These are phyloP conservation scores for Anguilla pacifica DNA, from an alignment of 2,797 vertebrate species.

Conservation along the genomic window DNA sequence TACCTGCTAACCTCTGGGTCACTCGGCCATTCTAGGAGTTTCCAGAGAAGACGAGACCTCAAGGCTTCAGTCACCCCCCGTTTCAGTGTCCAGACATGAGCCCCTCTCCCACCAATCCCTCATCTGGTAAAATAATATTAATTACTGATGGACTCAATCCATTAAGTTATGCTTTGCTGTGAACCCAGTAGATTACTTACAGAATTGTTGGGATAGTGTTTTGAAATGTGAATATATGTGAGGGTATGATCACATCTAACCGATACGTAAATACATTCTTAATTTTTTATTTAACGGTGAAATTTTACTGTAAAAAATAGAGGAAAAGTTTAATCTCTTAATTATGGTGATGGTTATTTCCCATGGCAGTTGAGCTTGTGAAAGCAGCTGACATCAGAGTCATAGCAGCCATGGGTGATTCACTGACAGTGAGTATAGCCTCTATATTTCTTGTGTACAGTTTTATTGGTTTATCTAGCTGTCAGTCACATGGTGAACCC, in stretches of 20 bases:
- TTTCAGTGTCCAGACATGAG: constrained; percentile 76
- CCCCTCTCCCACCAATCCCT: constrained; percentile 69
- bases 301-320: not conserved
- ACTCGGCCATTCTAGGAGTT: constrained; percentile 62
- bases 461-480: not conserved
- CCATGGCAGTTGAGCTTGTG: constrained; percentile 84
- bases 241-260: not conserved
- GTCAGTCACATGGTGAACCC: not conserved
- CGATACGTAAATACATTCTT: not conserved
- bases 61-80: constrained; percentile 62
- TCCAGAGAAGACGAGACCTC: constrained; percentile 70
- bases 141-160: not conserved
- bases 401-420: constrained; percentile 90
- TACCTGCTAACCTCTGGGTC: not conserved
- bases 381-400: constrained; percentile 87
- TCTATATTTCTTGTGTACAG: not conserved
- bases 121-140: constrained; percentile 65
- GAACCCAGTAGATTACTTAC: not conserved
- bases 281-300: not conserved
- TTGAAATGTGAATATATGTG: not conserved
- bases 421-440: constrained; percentile 82
- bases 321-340: not conserved
- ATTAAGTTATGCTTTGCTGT: not conserved
- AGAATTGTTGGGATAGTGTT: not conserved
- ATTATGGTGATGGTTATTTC: constrained; percentile 8